Evolutionary conservation across 2,113 vertebrate species (phyloP), one percentile per base, ranked within the genome.

Genomic region (Phodopus roborovskii): DNA sequence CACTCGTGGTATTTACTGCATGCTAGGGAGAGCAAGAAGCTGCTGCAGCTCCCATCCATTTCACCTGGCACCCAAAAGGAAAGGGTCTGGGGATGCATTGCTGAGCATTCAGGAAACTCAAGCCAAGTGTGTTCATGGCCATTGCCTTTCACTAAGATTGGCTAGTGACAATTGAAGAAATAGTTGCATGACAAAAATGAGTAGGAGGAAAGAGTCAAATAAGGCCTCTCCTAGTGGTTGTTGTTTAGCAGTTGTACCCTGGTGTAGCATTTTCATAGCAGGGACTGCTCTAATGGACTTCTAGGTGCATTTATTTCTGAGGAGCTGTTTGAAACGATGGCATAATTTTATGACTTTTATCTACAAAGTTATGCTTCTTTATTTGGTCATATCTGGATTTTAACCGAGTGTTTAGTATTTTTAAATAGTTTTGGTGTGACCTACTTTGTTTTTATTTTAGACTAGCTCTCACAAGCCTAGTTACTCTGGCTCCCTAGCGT

Each of bases 401-500:
- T 97, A 97, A 97, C 77, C 36, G 89, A 96, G 83, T 84, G 86
- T 68, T 98, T 97, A 96, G 96, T 50, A 96, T 92, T 97, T 98
- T 39, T 94, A 97, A 93, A 71, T 92, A 22, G 83, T 97, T 98
- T 90, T 74, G 68, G 15, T 96, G 95, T 97, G 90, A 97, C 56
- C 96, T 98, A 95, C 96, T 98, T 97, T 89, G 91, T 86, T 30
- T 91, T 48, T 81, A 94, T 96, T 98, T 97, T 97, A 92, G 96
- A 98, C 98, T 98, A 97, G 98, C 98, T 97, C 98, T 96, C 85
- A n/a, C 56, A 97, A 97, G 90, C 92, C 98, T 98, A 98, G 95
- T 98, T 98, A 97, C 92, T 86, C 94, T 91, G 94, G 93, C 97
- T 99, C 88, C 64, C 98, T 99, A 98, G 98, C 98, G 98, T 98